A percentile compares a stretch with the other conserved stretches of the same genome.
phyloP scores from a whole-genome alignment of 2,888 invertebrate genomes.

The Plebejus anna region DNA sequence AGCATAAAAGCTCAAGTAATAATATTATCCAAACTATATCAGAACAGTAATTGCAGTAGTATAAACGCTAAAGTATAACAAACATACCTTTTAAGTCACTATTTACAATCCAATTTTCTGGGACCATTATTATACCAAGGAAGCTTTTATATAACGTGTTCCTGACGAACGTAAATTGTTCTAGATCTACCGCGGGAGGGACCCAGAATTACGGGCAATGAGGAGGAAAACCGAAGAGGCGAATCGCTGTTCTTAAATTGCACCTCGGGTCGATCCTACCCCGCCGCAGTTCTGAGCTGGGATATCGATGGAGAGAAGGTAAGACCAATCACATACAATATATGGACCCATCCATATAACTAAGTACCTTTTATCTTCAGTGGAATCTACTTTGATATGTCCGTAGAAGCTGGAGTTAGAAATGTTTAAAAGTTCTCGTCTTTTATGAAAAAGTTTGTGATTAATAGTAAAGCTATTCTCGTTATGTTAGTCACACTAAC shows the following conservation, averaged over 20 bases:
- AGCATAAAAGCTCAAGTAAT: too few species aligned
- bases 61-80: too few species aligned
- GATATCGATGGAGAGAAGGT: slow-evolving; percentile 89
- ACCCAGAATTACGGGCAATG: slow-evolving; percentile 86
- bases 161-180: slow-evolving; percentile 29
- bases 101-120: too few species aligned
- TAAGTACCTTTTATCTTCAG: slow-evolving; percentile 14
- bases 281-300: slow-evolving; percentile 87
- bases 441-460: background rate
- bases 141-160: background rate
- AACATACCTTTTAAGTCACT: too few species aligned
- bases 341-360: slow-evolving; percentile 23
- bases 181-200: slow-evolving; percentile 85
- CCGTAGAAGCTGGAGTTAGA: background rate
- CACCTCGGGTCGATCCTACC: slow-evolving; percentile 87
- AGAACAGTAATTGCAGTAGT: too few species aligned
- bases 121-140: background rate
- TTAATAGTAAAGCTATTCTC: too few species aligned
- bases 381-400: slow-evolving; percentile 2
- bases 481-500: too few species aligned
- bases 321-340: slow-evolving; percentile 41
- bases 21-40: too few species aligned
- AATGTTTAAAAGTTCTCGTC: background rate
- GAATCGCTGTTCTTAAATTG: slow-evolving; percentile 87
- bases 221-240: slow-evolving; percentile 86